Percentiles rank a stretch among this genome's conserved stretches.
Conservation (phyloP, 2,113 vertebrate species). For the Aix galericulata region DNA sequence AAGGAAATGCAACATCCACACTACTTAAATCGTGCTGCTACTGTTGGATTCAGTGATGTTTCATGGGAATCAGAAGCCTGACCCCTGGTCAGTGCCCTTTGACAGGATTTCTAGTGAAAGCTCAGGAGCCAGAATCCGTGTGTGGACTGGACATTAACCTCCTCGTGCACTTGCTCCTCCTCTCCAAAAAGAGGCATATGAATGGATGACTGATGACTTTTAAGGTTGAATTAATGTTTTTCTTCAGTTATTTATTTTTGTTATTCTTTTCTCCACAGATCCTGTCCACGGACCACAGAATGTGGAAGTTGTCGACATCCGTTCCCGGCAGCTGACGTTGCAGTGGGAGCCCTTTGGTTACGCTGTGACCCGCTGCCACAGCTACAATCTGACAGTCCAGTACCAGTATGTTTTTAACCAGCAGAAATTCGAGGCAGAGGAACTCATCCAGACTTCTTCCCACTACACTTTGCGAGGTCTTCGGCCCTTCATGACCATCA, state of each 20-base stretch:
- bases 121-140: not conserved
- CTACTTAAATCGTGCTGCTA: rapidly evolving
- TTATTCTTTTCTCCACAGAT: constrained; percentile 74
- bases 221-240: not conserved
- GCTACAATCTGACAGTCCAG: constrained; percentile 96
- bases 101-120: not conserved
- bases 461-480: constrained; percentile 94
- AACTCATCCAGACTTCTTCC: constrained; percentile 92
- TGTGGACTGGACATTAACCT: not conserved
- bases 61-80: not conserved
- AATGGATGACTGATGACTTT: not conserved
- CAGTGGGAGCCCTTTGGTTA: constrained; percentile 98
- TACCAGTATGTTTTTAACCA: constrained; percentile 96
- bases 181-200: not conserved
- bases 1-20: not conserved
- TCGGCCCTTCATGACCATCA: constrained; percentile 91
- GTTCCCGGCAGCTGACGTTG: constrained; percentile 92
- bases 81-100: rapidly evolving
- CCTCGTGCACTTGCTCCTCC: not conserved
- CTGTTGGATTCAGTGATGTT: not conserved
- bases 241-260: not conserved
- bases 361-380: constrained; percentile 93
- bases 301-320: constrained; percentile 93
- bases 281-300: constrained; percentile 93
- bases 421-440: constrained; percentile 90